Evolutionary conservation across 1,140 invertebrate genomes (phyloP).

Genomic region (Hylyphantes graminicola): DNA sequence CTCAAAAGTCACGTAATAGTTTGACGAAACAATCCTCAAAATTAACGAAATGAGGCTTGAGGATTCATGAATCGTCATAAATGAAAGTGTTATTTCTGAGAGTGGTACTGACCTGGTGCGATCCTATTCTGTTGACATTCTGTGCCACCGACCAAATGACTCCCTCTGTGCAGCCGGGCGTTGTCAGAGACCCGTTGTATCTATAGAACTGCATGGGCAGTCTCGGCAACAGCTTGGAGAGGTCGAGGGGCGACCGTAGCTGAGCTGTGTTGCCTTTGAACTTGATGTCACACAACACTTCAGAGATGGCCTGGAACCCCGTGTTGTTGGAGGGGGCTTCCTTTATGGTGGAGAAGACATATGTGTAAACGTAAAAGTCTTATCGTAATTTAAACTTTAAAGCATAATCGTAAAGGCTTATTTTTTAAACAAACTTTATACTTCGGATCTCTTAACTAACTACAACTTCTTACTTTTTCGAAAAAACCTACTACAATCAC

Average conservation of each 20-base stretch:
- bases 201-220: slow-evolving; percentile 71
- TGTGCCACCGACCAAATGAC: slow-evolving; percentile 81
- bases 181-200: slow-evolving; percentile 81
- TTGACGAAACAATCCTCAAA: too few relatives aligned
- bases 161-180: slow-evolving; percentile 78
- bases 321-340: not conserved
- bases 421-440: not conserved
- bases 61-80: too few relatives aligned
- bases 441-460: not conserved
- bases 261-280: not conserved
- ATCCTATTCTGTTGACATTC: slow-evolving; percentile 65
- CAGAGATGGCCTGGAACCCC: not conserved
- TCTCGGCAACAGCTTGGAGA: not conserved
- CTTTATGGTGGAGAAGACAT: slow-evolving; percentile 1
- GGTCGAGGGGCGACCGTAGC: not conserved
- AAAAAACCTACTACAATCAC: too few relatives aligned
- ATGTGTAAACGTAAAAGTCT: too few relatives aligned
- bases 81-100: too few relatives aligned
- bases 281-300: not conserved
- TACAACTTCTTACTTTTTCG: not conserved
- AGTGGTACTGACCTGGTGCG: not conserved
- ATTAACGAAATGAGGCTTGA: too few relatives aligned
- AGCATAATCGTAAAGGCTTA: not conserved
- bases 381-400: too few relatives aligned
- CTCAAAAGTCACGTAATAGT: too few relatives aligned